These are phyloP conservation scores for Spilosoma lubricipeda DNA, from an alignment of 2,888 invertebrate species.

Conservation along the genomic window DNA sequence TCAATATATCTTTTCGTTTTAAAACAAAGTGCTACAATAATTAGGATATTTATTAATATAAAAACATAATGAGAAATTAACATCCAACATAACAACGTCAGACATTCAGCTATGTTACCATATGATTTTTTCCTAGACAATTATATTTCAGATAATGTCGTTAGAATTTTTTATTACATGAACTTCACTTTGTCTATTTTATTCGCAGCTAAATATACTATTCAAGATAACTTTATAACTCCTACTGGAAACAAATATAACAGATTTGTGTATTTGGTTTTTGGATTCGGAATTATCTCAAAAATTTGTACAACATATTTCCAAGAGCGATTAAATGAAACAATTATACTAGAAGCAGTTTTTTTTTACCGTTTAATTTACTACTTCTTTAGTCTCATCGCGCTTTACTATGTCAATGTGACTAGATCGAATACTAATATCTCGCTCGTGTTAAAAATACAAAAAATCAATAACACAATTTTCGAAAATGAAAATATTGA, in stretches of 20 bases:
- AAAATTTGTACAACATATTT: not conserved
- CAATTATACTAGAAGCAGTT: not conserved
- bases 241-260: constrained; percentile 2
- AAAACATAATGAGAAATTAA: not conserved
- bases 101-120: not conserved
- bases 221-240: not conserved
- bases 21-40: not conserved
- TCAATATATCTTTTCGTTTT: not conserved
- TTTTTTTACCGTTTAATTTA: not conserved
- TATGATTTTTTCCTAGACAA: not conserved
- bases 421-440: not conserved
- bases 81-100: not conserved
- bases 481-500: not conserved
- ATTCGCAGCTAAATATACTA: constrained; percentile 1
- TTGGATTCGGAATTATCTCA: not conserved
- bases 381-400: not conserved
- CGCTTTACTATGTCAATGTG: not conserved
- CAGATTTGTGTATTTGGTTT: not conserved
- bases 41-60: no score
- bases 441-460: constrained; percentile 5
- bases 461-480: not conserved
- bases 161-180: constrained; percentile 3
- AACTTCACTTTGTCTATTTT: constrained; percentile 1
- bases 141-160: not conserved
- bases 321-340: not conserved